Evolutionary conservation across 2,113 vertebrate genomes (phyloP), one percentile per base, ranked within the genome.

Genomic region (Takifugu bimaculatus): DNA sequence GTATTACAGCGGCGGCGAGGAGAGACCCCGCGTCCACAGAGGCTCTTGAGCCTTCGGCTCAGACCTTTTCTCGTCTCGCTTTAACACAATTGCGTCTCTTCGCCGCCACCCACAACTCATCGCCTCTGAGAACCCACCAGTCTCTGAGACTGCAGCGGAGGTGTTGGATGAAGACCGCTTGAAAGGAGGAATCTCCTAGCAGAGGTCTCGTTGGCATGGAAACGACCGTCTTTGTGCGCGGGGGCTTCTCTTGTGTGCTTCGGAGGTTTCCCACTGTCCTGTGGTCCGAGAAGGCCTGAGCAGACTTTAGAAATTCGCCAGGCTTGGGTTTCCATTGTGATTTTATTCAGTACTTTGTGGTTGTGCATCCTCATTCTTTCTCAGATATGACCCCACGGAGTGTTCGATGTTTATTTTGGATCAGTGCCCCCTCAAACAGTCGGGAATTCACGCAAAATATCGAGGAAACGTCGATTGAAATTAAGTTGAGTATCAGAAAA

Each of bases 171-270:
- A 68, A 78, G 70, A 59, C 28, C 20, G 11, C 50, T 72, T 70
- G 51, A 82, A 83, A 77, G 64, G 65, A 76, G 81, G 77, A 56
- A 69, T 76, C 79, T 81, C 77, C 77, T 74, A 78, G 67, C 68
- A 70, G 73, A 70, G 75, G 68, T 70, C 49, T 63, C 5, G 79
- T 86, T 82, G 80, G 68, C 82, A 84, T 86, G 81, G 83, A 75
- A 86, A 87, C 81, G 14, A 20, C 62, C 58, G 70, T 72, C 72
- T 75, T 73, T 85, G 65, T 87, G 76, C 85, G 82, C 80, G 78
- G 58, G 60, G 65, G 64, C 77, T 83, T 68, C 74, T 69, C 78
- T 77, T 64, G 52, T 63, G 52, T 50, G 68, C 63, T 63, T 54
- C 63, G 78, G 78, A 67, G 70, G 73, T 70, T 70, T 72, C 66